Base-by-base conservation (phyloP, 2,797 vertebrate species). In the Nannoperca australis region DNA sequence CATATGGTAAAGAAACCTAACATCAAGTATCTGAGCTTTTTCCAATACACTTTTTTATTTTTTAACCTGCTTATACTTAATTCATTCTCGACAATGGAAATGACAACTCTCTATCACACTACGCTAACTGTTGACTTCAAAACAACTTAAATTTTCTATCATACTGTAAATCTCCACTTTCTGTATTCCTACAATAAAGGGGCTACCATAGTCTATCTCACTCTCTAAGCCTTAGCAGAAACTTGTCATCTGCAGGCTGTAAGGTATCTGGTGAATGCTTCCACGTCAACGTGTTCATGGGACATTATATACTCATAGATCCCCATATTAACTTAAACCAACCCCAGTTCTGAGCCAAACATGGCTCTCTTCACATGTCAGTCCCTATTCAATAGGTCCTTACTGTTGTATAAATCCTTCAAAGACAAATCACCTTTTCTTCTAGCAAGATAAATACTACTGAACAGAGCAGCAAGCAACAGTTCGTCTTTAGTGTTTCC, bases 201-300 rank as follows among this genome's bases (percentile, higher is more conserved):
- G 69, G 49, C 38, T 44, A 51, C 49, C 18, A 4, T 49, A 34
- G 14, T 56, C 53, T 10, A n/a, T 59, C 24, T 50, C 38, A 51
- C 7, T 71, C 14, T 67, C 17, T 42, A 60, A 32, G 77, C 54
- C 67, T 58, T 22, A 53, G 68, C 62, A 85, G 54, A 73, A 64
- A 62, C n/a, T 2, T 59, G 2, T 63, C 68, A 56, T 76, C 64
- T 82, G 73, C 61, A 71, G 75, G 69, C 76, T 77, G 42, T 87
- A 89, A 91, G 89, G 93, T 93, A 84, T 90, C 81, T 70, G 90
- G 92, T 94, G 92, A 94, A 93, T 94, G 90, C 89, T 78, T 83
- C 65, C 72, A 79, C 66, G 77, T 79, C 64, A 50, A 67, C 32
- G 50, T 81, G 81, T 76, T 91, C 70, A 84, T 22, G 51, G 59